Base-by-base conservation (phyloP, 2,797 vertebrate genomes). In the Morus bassanus region DNA sequence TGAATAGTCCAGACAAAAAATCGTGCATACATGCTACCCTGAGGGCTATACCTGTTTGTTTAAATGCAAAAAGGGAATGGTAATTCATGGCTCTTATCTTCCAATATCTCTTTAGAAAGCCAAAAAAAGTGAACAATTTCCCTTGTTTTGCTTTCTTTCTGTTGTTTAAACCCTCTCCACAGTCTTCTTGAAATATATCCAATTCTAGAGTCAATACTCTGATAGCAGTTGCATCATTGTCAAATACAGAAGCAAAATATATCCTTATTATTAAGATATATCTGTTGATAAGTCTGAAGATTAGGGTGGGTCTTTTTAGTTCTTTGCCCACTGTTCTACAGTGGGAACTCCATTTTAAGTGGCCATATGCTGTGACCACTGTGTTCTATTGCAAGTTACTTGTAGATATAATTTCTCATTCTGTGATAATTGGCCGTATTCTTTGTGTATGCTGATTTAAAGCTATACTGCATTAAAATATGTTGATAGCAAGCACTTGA, bases 61-160 rank as follows among this genome's bases (percentile, higher is more conserved):
- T n/a, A n/a, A n/a, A n/a, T n/a, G n/a, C n/a, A n/a, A n/a, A n/a
- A n/a, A n/a, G n/a, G n/a, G n/a, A n/a, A n/a, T n/a, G n/a, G n/a
- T n/a, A n/a, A n/a, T n/a, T n/a, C n/a, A n/a, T n/a, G n/a, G n/a
- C n/a, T n/a, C n/a, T n/a, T n/a, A n/a, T n/a, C n/a, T n/a, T n/a
- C n/a, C n/a, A n/a, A n/a, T n/a, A n/a, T n/a, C n/a, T n/a, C n/a
- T n/a, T n/a, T n/a, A n/a, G n/a, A n/a, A n/a, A n/a, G n/a, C n/a
- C n/a, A n/a, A n/a, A n/a, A n/a, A n/a, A n/a, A n/a, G n/a, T n/a
- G n/a, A n/a, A 33, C 50, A 48, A 1, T 72, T 83, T 24, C 8
- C 13, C 11, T 64, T 0, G 0, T 31, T 78, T 57, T 60, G 19
- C 48, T 24, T 64, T 63, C 81, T 70, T 4, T 24, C 33, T 59